phyloP scores from a whole-genome alignment of 2,888 invertebrate genomes.

The Harpagoxenus sublaevis region DNA sequence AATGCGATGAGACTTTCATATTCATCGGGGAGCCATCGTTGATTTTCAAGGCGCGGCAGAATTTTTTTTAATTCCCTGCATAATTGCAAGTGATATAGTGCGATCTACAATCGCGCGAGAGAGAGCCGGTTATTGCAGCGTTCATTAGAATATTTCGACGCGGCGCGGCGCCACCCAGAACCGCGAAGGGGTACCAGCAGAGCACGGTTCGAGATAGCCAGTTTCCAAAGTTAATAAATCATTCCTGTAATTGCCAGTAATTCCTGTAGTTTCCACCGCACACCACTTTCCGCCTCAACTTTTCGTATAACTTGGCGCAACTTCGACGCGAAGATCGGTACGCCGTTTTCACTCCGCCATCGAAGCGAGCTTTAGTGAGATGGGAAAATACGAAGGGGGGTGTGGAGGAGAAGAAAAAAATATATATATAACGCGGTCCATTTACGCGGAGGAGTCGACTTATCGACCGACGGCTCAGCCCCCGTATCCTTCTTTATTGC shows the following conservation, averaged over 20 bases:
- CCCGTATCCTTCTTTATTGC: slow-evolving; percentile 54
- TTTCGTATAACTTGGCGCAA: slow-evolving; percentile 73
- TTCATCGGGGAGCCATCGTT: slow-evolving; percentile 45
- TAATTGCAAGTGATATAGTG: slow-evolving; percentile 58
- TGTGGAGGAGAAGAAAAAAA: slow-evolving; percentile 24
- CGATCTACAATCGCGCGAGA: background rate
- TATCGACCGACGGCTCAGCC: slow-evolving; percentile 45
- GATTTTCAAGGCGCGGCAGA: slow-evolving; percentile 36
- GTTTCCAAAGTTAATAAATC: slow-evolving; percentile 75
- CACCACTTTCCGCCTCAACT: slow-evolving; percentile 66
- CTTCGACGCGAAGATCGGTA: slow-evolving; percentile 64
- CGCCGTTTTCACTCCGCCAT: slow-evolving; percentile 57
- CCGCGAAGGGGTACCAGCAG: slow-evolving; percentile 38
- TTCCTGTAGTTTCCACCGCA: slow-evolving; percentile 68
- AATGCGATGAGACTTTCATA: slow-evolving; percentile 18
- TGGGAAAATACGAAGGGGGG: slow-evolving; percentile 39
- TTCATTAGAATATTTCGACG: slow-evolving; percentile 64
- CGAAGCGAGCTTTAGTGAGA: slow-evolving; percentile 60
- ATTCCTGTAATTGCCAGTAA: slow-evolving; percentile 74
- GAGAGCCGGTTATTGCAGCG: slow-evolving; percentile 48
- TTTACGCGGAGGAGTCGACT: slow-evolving; percentile 41
- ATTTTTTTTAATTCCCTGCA: slow-evolving; percentile 57
- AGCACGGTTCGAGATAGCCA: slow-evolving; percentile 63
- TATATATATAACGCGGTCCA: slow-evolving; percentile 45
- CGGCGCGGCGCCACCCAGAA: slow-evolving; percentile 23